Evolutionary conservation across 2,888 invertebrate genomes (phyloP).

Genomic region (Rapana venosa): DNA sequence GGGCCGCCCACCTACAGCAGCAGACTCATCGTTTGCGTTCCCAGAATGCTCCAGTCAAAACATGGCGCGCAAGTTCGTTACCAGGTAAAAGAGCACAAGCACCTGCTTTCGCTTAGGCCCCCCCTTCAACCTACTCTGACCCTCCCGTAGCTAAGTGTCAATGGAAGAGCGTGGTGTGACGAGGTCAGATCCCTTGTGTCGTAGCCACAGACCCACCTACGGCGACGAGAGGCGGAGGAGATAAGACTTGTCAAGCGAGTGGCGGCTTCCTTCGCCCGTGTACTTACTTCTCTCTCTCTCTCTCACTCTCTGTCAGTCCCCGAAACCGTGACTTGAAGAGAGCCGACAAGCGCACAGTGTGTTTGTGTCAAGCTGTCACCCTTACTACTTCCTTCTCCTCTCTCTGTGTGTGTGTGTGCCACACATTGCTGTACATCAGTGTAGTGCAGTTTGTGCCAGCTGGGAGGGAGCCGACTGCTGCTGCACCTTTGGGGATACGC

Average conservation of each 20-base stretch:
- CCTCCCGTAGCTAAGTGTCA: background rate
- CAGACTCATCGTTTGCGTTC: background rate
- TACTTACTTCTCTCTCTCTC: no score
- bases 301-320: no score
- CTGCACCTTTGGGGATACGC: no score
- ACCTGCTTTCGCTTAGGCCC: conserved; percentile 6
- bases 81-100: conserved; percentile 6
- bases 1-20: conserved; percentile 12
- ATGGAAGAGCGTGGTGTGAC: background rate
- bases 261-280: background rate
- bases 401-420: no score
- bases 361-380: conserved; percentile 11
- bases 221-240: background rate
- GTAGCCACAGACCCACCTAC: background rate
- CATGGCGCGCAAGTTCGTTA: conserved; percentile 41
- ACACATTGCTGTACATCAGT: no score
- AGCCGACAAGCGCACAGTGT: background rate
- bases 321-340: no score
- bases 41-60: conserved; percentile 33
- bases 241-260: background rate
- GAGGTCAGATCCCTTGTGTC: background rate
- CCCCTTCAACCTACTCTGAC: background rate
- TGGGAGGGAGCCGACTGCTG: no score
- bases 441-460: no score
- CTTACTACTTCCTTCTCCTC: background rate